Percentiles rank a stretch among this genome's conserved stretches.
Conservation (phyloP, 2,888 invertebrate species). For the Merodon equestris region DNA sequence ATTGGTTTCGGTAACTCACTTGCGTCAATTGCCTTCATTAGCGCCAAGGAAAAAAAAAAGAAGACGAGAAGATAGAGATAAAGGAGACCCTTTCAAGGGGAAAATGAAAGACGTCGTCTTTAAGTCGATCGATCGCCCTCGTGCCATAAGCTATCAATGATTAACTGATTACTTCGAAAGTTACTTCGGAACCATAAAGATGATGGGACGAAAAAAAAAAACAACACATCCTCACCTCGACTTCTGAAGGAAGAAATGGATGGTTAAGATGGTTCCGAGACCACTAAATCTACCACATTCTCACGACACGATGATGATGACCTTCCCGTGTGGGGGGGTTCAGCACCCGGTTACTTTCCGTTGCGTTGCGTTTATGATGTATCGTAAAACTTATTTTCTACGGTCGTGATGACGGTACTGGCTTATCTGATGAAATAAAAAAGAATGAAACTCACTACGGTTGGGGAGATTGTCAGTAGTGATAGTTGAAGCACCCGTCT, state of each 20-base stretch:
- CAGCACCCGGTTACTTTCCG: background rate
- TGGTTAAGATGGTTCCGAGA: slow-evolving; percentile 28
- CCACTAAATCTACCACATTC: slow-evolving; percentile 28
- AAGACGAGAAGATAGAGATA: too few species aligned
- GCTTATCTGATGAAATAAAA: slow-evolving; percentile 58
- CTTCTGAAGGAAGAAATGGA: background rate
- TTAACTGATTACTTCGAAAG: slow-evolving; percentile 48
- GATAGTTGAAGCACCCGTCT: slow-evolving; percentile 20
- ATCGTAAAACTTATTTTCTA: slow-evolving; percentile 39
- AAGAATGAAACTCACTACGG: slow-evolving; percentile 39
- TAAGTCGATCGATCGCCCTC: slow-evolving; percentile 42
- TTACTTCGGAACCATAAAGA: slow-evolving; percentile 4
- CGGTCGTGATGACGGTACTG: background rate
- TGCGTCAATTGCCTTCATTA: slow-evolving; percentile 51
- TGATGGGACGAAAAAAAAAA: slow-evolving; percentile 21
- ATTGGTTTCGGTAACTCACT: slow-evolving; percentile 39
- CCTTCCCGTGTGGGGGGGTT: slow-evolving; percentile 3
- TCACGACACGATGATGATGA: slow-evolving; percentile 31
- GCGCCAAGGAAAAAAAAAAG: background rate
- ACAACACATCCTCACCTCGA: slow-evolving; percentile 9
- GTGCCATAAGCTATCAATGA: slow-evolving; percentile 36
- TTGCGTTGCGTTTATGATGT: slow-evolving; percentile 47
- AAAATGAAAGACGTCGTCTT: slow-evolving; percentile 8
- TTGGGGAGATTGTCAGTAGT: slow-evolving; percentile 38
- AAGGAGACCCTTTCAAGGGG: too few species aligned